phyloP scores from a whole-genome alignment of 2,797 vertebrate species.

The Poliocrania exsul region DNA sequence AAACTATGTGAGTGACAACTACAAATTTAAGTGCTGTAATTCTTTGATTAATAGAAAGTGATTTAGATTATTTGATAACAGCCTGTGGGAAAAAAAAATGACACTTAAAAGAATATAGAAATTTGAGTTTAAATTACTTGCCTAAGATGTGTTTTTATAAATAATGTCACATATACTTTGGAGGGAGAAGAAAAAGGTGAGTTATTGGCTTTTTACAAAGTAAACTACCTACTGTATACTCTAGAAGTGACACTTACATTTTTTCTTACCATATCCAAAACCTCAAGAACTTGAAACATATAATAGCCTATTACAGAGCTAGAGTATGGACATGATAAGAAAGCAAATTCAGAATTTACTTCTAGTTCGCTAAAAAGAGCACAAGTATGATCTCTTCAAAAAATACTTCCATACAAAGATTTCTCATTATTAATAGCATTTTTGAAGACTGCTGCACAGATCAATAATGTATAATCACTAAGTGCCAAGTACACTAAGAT shows the following conservation, averaged over 20 bases:
- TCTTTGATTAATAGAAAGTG: constrained; percentile 79
- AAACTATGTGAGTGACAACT: constrained; percentile 74
- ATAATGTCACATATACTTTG: constrained; percentile 67
- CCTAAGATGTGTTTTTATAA: constrained; percentile 68
- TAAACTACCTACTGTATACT: constrained; percentile 40
- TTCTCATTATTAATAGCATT: background rate
- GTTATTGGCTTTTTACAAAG: constrained; percentile 58
- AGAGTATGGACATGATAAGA: background rate
- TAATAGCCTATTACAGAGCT: background rate
- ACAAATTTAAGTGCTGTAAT: constrained; percentile 78
- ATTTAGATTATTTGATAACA: constrained; percentile 77
- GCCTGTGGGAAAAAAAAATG: constrained; percentile 70
- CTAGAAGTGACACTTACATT: constrained; percentile 27
- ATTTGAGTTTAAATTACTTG: constrained; percentile 61
- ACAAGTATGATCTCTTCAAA: background rate
- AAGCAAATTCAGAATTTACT: constrained; percentile 25
- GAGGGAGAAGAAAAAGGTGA: constrained; percentile 26
- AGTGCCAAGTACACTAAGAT: background rate
- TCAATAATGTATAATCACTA: background rate
- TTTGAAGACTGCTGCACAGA: background rate
- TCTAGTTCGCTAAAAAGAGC: background rate
- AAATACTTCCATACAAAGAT: background rate
- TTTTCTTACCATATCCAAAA: constrained; percentile 37
- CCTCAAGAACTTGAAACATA: background rate
- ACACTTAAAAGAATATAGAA: constrained; percentile 69